Percentiles rank a stretch among this genome's conserved stretches.
phyloP scores from a whole-genome alignment of 1,140 invertebrate genomes.

The Drosophila melanica region DNA sequence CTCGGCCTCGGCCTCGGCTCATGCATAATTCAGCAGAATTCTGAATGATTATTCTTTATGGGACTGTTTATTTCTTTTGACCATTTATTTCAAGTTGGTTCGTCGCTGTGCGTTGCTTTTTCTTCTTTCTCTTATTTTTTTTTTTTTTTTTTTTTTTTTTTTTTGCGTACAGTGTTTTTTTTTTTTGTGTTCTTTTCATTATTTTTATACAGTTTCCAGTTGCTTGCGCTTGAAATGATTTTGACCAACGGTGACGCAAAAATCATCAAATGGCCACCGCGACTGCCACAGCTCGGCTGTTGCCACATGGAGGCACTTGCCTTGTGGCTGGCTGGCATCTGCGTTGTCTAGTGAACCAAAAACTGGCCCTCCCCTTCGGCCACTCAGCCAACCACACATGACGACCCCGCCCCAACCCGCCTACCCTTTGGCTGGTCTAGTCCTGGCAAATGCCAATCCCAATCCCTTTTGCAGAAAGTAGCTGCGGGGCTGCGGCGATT shows the following conservation, averaged over 20 bases:
- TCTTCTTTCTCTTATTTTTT: conserved; percentile 1
- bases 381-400: conserved; percentile 61
- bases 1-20: conserved; percentile 52
- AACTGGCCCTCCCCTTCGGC: conserved; percentile 46
- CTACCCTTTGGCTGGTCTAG: not conserved
- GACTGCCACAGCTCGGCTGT: conserved; percentile 12
- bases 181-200: conserved; percentile 61
- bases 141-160: conserved; percentile 10
- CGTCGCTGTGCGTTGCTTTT: conserved; percentile 33
- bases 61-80: conserved; percentile 84
- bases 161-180: not conserved
- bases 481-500: conserved; percentile 57
- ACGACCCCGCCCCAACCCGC: conserved; percentile 20
- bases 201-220: conserved; percentile 83
- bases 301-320: conserved; percentile 21
- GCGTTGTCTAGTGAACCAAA: conserved; percentile 77
- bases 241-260: conserved; percentile 81
- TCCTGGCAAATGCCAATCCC: conserved; percentile 14
- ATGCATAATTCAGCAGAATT: conserved; percentile 84
- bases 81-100: conserved; percentile 84
- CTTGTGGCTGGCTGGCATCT: conserved; percentile 37
- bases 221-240: conserved; percentile 81
- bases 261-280: conserved; percentile 71
- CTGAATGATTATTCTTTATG: conserved; percentile 84
- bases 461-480: conserved; percentile 51